These are phyloP conservation scores for Saguinus midas DNA, from an alignment of 2,113 vertebrate species.

Conservation along the genomic window DNA sequence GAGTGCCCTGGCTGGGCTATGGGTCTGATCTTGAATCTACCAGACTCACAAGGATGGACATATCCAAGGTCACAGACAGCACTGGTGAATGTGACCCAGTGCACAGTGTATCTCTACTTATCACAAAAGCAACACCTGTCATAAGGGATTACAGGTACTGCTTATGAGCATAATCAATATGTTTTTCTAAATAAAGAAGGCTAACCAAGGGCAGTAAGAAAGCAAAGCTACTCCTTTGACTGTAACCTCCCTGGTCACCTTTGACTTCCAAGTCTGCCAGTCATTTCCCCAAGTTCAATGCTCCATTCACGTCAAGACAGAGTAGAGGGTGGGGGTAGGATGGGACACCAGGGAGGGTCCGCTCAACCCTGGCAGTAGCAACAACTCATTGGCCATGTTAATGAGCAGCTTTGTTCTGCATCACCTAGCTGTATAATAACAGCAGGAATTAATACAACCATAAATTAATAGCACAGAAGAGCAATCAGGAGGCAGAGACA, in stretches of 20 bases:
- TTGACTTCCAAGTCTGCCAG: background rate
- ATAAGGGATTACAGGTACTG: background rate
- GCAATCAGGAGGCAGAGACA: constrained; percentile 73
- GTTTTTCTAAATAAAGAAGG: background rate
- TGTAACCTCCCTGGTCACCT: background rate
- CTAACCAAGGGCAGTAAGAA: background rate
- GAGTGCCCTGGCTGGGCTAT: background rate
- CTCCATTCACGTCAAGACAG: background rate
- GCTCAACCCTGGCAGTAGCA: constrained; percentile 67
- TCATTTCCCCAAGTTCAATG: constrained; percentile 3
- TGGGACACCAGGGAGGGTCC: background rate
- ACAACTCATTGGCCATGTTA: constrained; percentile 83
- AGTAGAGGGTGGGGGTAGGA: background rate
- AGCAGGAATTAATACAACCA: constrained; percentile 76
- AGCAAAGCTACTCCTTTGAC: background rate
- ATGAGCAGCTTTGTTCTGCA: constrained; percentile 88
- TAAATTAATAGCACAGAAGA: constrained; percentile 78
- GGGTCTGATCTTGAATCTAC: background rate
- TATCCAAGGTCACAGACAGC: background rate
- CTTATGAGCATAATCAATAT: background rate
- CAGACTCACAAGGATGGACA: background rate
- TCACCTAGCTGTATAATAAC: constrained; percentile 82
- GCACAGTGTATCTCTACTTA: background rate
- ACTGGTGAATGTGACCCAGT: background rate
- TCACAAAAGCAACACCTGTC: background rate